Conservation (phyloP, 2,797 vertebrate genomes). For the Sciurus vulgaris region DNA sequence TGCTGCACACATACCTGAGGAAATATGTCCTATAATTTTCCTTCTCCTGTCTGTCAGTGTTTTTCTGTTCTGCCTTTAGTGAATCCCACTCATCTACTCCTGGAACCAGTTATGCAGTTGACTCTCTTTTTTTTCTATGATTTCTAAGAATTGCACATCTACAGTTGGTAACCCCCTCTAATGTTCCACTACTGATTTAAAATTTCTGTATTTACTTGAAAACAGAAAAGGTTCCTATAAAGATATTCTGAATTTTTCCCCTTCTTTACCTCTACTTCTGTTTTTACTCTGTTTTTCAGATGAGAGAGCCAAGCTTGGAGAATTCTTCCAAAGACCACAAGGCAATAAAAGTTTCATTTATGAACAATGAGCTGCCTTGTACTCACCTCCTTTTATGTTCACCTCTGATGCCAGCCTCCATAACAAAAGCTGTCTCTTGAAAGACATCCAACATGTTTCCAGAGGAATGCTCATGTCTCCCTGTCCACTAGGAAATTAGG, state of each 20-base stretch:
- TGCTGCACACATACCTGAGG: accelerated
- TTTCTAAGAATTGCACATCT: not conserved
- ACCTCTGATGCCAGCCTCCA: not conserved
- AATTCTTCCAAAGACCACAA: not conserved
- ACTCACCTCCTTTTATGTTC: not conserved
- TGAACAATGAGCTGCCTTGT: not conserved
- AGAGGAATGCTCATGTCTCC: not conserved
- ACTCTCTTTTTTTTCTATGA: not conserved
- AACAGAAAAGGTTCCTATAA: not conserved
- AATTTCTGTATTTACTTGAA: not conserved
- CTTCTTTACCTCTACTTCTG: slow-evolving; percentile 1
- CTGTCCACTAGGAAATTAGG: not conserved
- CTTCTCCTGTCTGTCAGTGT: not conserved
- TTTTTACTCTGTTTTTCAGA: slow-evolving; percentile 41
- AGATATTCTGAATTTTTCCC: not conserved
- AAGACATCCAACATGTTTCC: not conserved
- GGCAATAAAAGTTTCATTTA: not conserved
- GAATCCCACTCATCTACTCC: not conserved
- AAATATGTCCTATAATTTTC: not conserved
- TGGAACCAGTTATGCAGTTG: not conserved
- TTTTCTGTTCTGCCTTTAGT: not conserved
- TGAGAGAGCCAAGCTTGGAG: not conserved
- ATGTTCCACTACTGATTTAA: not conserved
- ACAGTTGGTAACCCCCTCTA: not conserved
- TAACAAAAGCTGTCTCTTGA: not conserved